Base-by-base conservation (phyloP, 2,888 invertebrate genomes). In the Synergus laeviventris region DNA sequence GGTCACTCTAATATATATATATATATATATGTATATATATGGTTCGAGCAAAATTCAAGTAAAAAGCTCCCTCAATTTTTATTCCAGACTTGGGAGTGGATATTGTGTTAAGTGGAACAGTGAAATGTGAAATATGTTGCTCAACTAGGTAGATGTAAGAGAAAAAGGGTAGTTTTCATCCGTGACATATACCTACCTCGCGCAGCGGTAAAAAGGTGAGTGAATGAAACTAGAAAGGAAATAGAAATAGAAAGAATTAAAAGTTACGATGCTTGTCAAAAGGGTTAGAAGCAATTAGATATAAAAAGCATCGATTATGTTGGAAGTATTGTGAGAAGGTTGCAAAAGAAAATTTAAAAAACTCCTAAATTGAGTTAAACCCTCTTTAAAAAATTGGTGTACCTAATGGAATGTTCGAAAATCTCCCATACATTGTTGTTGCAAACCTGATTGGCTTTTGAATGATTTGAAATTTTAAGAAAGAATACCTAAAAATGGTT, bases 81-180 rank as follows among this genome's bases (percentile, higher is more conserved):
- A 86, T 86, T 84, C 84, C 80, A 60, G 79, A 75, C 82, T 77
- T 80, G 83, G 78, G 79, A 81, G 78, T 73, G 80, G 82, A 81
- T 85, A 87, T 84, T 84, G 86, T 85, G 86, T 86, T 88, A 89
- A 90, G 88, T 88, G 86, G 86, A 84, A 85, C 87, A 86, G 88
- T 89, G 87, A 89, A 89, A 89, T 87, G 88, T 89, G 87, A 89
- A 90, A 89, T 90, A 89, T 88, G 88, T 87, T 87, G 87, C 86
- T 89, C 88, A 89, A 86, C 85, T 85, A 80, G 84, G 81, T 79
- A 73, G 75, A 75, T 74, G 18, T 75, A 74, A 21, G 56, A 56
- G 12, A 56, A 56, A 56, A 12, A 56, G 21, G 12, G 56, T 12
- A 18, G 12, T 56, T 56, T 56, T 11, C 4, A 56, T 3, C 21